Conservation (phyloP, 2,888 invertebrate species). For the Salticus scenicus region DNA sequence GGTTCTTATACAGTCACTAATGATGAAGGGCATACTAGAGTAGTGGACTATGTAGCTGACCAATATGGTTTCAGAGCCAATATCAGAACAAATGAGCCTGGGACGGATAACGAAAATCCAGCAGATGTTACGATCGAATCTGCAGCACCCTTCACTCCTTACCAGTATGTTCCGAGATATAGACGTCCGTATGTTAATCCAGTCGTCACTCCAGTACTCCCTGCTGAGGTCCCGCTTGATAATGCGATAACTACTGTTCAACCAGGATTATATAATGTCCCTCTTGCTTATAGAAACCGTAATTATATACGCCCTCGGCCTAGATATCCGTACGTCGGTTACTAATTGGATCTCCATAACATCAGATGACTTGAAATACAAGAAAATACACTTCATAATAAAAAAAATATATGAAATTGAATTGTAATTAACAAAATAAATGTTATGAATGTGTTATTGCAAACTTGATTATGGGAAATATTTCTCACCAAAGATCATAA, state of each 20-base stretch:
- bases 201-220: not conserved
- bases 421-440: too few species aligned
- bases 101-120: conserved; percentile 59
- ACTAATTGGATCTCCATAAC: too few species aligned
- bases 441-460: too few species aligned
- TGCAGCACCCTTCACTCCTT: not conserved
- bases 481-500: too few species aligned
- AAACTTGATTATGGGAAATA: too few species aligned
- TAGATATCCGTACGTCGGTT: too few species aligned
- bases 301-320: too few species aligned
- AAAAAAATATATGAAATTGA: too few species aligned
- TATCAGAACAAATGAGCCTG: conserved; percentile 61
- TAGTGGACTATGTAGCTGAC: conserved; percentile 59
- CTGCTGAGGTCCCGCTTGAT: not conserved
- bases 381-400: too few species aligned
- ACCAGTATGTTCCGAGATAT: not conserved
- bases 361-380: too few species aligned
- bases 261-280: not conserved
- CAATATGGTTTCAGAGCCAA: conserved; percentile 53
- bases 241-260: not conserved
- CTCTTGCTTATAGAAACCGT: not conserved
- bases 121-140: conserved; percentile 62
- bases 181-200: not conserved
- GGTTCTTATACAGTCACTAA: conserved; percentile 65
- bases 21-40: conserved; percentile 53